Conservation (phyloP, 2,888 invertebrate species). For the Operophtera brumata region DNA sequence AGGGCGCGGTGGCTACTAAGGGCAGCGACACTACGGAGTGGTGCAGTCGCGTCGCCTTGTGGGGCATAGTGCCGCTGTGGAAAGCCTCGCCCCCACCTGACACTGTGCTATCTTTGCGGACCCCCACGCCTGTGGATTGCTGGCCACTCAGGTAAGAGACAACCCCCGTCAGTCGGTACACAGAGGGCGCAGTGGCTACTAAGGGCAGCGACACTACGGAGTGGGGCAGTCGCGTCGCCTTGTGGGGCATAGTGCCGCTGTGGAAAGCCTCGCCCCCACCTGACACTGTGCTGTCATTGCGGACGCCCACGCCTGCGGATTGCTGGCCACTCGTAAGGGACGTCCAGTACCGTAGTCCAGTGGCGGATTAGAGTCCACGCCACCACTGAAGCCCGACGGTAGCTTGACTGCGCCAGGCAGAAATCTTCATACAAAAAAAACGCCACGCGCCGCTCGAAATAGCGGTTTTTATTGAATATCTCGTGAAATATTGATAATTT, state of each 20-base stretch:
- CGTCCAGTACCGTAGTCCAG: too few relatives aligned
- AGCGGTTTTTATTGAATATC: too few relatives aligned
- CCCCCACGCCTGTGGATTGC: constrained; percentile 65
- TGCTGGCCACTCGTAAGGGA: constrained; percentile 75
- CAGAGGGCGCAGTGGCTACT: constrained; percentile 34
- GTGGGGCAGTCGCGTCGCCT: constrained; percentile 60
- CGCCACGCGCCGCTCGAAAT: too few relatives aligned
- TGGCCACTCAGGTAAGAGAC: constrained; percentile 73
- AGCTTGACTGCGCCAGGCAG: too few relatives aligned
- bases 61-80: constrained; percentile 70
- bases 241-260: constrained; percentile 68
- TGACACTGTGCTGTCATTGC: constrained; percentile 59
- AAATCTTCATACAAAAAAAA: too few relatives aligned
- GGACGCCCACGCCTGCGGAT: constrained; percentile 63
- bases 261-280: constrained; percentile 65
- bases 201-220: constrained; percentile 57
- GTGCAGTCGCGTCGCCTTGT: constrained; percentile 61
- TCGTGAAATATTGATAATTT: too few relatives aligned
- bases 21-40: constrained; percentile 60
- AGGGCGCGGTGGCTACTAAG: constrained; percentile 39
- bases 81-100: constrained; percentile 60
- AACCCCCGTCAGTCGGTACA: constrained; percentile 30
- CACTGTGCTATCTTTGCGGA: constrained; percentile 60
- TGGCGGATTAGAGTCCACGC: too few relatives aligned
- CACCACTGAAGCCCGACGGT: too few relatives aligned